A percentile compares a stretch with the other conserved stretches of the same genome.
phyloP scores from a whole-genome alignment of 2,113 vertebrate species.

The Petroica traversi region DNA sequence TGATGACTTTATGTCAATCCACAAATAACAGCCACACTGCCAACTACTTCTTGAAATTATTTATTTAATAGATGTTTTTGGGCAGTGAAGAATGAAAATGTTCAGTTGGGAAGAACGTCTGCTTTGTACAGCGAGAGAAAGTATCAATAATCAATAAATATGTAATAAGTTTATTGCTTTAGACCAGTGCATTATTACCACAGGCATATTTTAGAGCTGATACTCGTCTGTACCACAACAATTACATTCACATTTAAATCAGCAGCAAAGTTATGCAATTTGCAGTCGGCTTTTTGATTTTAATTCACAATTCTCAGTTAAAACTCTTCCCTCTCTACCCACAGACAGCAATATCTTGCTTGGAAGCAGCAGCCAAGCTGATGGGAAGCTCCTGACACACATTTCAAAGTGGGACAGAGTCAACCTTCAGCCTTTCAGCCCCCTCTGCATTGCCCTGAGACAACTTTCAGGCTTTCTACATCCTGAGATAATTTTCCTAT shows the following conservation, averaged over 20 bases:
- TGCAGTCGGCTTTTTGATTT: not conserved
- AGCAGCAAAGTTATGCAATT: not conserved
- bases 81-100: not conserved
- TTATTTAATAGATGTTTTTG: not conserved
- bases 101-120: not conserved
- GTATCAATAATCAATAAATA: conserved; percentile 9
- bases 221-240: not conserved
- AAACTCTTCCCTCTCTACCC: not conserved
- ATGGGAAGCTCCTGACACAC: not conserved
- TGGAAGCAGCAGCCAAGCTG: not conserved
- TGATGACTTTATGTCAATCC: not conserved
- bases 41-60: not conserved
- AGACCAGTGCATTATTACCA: not conserved
- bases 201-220: not conserved
- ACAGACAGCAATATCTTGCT: not conserved
- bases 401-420: not conserved
- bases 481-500: not conserved
- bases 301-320: not conserved
- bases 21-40: not conserved
- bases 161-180: not conserved
- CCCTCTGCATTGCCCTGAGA: not conserved
- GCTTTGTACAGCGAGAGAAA: not conserved
- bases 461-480: not conserved
- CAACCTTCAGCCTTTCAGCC: not conserved
- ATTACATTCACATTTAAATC: not conserved